Conservation (phyloP, 2,113 vertebrate genomes). For the Narcine bancroftii region DNA sequence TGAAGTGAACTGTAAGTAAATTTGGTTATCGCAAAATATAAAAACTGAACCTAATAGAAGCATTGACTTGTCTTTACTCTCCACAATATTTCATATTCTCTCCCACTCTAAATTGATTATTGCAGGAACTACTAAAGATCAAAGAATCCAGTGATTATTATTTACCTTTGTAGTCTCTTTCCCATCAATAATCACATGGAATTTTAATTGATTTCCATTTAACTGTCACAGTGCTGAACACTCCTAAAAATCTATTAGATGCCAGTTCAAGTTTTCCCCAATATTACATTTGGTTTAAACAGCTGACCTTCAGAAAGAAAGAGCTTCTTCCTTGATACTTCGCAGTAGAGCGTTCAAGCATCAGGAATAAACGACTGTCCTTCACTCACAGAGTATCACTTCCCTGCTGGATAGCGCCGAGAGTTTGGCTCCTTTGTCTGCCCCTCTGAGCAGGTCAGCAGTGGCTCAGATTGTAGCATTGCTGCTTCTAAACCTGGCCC, state of each 20-base stretch:
- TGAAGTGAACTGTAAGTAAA: background rate
- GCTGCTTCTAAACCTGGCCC: too few relatives aligned
- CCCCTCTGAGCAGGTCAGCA: too few relatives aligned
- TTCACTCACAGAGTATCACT: too few relatives aligned
- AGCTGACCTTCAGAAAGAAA: too few relatives aligned
- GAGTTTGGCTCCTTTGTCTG: too few relatives aligned
- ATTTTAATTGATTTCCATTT: background rate
- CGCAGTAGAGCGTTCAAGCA: too few relatives aligned
- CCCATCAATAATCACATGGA: background rate
- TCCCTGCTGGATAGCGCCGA: too few relatives aligned
- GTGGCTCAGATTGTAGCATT: too few relatives aligned
- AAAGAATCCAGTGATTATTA: background rate
- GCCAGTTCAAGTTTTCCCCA: background rate
- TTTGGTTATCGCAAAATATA: too few relatives aligned
- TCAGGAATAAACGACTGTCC: too few relatives aligned
- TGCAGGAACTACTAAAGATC: background rate
- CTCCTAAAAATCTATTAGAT: background rate
- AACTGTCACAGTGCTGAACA: background rate
- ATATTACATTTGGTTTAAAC: background rate
- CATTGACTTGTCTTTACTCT: background rate
- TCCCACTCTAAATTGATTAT: background rate
- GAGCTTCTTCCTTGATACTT: too few relatives aligned
- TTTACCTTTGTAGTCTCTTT: background rate
- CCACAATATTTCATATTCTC: background rate
- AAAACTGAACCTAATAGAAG: background rate